phyloP scores from a whole-genome alignment of 2,888 invertebrate genomes.

The Tachina fera region DNA sequence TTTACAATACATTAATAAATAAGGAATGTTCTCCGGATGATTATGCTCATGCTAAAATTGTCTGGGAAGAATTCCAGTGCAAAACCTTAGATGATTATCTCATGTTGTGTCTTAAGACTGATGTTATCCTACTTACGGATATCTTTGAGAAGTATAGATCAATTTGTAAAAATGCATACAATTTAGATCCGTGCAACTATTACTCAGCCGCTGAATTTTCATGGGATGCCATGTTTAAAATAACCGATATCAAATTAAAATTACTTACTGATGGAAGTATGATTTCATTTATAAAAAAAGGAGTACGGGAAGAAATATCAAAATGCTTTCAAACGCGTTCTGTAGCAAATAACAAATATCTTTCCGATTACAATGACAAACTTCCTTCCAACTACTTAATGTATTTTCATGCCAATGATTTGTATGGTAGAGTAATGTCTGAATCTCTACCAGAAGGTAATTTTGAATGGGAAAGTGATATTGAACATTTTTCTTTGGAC shows the following conservation, averaged over 20 bases:
- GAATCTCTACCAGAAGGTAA: slow-evolving; percentile 72
- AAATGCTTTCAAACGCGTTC: slow-evolving; percentile 77
- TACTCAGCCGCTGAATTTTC: slow-evolving; percentile 70
- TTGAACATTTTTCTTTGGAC: neutral
- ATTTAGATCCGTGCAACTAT: slow-evolving; percentile 44
- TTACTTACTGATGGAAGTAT: slow-evolving; percentile 78
- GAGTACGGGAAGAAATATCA: slow-evolving; percentile 77
- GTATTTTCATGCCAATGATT: slow-evolving; percentile 66
- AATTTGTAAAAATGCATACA: slow-evolving; percentile 43
- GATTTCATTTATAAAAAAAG: slow-evolving; percentile 76
- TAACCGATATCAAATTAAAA: slow-evolving; percentile 76
- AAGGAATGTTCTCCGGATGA: slow-evolving; percentile 62
- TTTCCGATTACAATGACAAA: slow-evolving; percentile 74
- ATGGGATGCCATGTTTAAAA: slow-evolving; percentile 79
- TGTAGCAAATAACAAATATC: slow-evolving; percentile 79
- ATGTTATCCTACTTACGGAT: slow-evolving; percentile 76
- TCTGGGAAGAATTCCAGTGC: slow-evolving; percentile 75
- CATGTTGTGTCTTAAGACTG: slow-evolving; percentile 75
- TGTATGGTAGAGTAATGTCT: slow-evolving; percentile 74
- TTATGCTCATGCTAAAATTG: slow-evolving; percentile 73
- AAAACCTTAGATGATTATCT: slow-evolving; percentile 74
- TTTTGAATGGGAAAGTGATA: slow-evolving; percentile 64
- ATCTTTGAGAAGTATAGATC: slow-evolving; percentile 77
- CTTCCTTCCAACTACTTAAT: slow-evolving; percentile 67
- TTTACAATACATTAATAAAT: slow-evolving; percentile 72